Evolutionary conservation across 2,888 invertebrate genomes (phyloP).

Genomic region (Tryphoninae sp.): DNA sequence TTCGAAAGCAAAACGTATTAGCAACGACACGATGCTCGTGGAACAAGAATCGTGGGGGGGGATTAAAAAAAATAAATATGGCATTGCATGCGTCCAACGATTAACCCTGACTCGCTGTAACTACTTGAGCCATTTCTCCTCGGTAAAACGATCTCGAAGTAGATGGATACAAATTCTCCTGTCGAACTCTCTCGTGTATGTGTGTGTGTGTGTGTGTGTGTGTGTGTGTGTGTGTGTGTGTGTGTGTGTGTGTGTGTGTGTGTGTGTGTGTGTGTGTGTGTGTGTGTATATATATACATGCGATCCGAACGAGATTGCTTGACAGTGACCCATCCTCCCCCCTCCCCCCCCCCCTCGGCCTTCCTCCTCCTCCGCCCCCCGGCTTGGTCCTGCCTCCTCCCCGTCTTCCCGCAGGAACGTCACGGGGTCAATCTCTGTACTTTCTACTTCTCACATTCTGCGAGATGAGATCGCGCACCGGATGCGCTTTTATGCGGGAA

Average conservation of each 20-base stretch:
- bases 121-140: conserved; percentile 29
- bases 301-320: conserved; percentile 61
- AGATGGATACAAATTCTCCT: conserved; percentile 17
- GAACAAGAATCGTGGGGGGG: background rate
- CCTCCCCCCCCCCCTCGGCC: conserved; percentile 13
- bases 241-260: background rate
- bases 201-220: background rate
- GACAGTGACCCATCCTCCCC: conserved; percentile 69
- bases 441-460: conserved; percentile 77
- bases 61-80: conserved; percentile 14
- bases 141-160: background rate
- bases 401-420: conserved; percentile 16
- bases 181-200: conserved; percentile 35
- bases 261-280: too few relatives aligned
- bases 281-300: conserved; percentile 21
- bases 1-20: background rate
- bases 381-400: background rate
- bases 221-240: too few relatives aligned
- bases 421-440: conserved; percentile 74
- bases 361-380: background rate
- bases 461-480: conserved; percentile 55
- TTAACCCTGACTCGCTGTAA: conserved; percentile 42
- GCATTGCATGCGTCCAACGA: conserved; percentile 36
- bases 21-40: background rate
- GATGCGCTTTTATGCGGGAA: conserved; percentile 48